Percentiles rank a stretch among this genome's conserved stretches.
Evolutionary conservation across 2,113 vertebrate genomes (phyloP).

Genomic region (Proteles cristata): DNA sequence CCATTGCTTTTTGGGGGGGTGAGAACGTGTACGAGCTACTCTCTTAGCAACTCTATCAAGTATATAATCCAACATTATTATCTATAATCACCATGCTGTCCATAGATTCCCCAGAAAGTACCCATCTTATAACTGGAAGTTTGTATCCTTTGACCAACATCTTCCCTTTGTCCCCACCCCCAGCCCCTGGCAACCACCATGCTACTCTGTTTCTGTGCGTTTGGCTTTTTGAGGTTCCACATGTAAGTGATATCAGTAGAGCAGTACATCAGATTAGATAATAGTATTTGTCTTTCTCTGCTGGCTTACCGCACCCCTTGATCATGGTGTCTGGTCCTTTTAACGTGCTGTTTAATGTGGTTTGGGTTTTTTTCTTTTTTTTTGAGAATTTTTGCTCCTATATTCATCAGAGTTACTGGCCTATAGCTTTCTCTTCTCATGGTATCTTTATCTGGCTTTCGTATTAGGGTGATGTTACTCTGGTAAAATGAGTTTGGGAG

Average conservation of each 20-base stretch:
- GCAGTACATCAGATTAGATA: not conserved
- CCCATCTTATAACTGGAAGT: not conserved
- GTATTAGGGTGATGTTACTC: not conserved
- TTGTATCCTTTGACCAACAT: not conserved
- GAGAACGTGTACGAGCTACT: not conserved
- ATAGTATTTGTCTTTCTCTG: not conserved
- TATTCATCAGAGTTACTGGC: not conserved
- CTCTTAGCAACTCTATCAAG: not conserved
- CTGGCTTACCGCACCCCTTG: not conserved
- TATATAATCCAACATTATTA: not conserved
- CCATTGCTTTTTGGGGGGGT: not conserved
- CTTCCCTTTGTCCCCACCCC: not conserved
- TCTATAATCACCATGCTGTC: not conserved
- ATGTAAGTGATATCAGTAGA: not conserved
- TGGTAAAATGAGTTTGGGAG: not conserved
- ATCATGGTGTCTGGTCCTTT: not conserved
- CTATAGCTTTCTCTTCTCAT: not conserved
- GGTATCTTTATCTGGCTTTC: not conserved
- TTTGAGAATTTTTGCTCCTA: not conserved
- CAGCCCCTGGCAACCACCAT: not conserved
- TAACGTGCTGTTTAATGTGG: not conserved
- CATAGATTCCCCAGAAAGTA: not conserved
- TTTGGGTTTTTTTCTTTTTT: not conserved
- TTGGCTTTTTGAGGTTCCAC: not conserved
- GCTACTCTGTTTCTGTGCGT: not conserved